These are phyloP conservation scores for Pseudomyrmex concolor DNA, from an alignment of 1,140 invertebrate genomes.

Conservation along the genomic window DNA sequence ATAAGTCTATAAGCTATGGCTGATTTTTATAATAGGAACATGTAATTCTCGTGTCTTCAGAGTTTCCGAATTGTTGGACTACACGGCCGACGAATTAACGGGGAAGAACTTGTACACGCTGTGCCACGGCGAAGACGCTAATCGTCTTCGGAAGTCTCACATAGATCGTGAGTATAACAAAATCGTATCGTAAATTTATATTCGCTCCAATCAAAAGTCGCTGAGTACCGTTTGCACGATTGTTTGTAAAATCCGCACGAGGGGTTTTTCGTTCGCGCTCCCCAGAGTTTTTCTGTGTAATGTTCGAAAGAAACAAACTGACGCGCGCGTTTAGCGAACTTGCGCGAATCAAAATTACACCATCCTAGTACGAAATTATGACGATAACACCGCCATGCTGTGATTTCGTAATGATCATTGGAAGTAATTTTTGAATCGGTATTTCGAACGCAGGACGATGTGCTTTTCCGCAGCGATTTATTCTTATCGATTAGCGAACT, in stretches of 20 bases:
- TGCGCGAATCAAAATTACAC: background rate
- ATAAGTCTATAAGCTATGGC: background rate
- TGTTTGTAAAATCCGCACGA: slow-evolving; percentile 25
- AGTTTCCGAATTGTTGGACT: slow-evolving; percentile 96
- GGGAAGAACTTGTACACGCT: slow-evolving; percentile 97
- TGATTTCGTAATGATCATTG: background rate
- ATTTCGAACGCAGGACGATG: slow-evolving; percentile 7
- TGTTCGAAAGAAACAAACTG: slow-evolving; percentile 40
- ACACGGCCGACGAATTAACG: slow-evolving; percentile 96
- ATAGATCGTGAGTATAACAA: slow-evolving; percentile 93
- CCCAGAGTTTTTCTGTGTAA: slow-evolving; percentile 50
- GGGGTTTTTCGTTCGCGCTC: background rate
- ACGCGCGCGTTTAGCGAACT: background rate
- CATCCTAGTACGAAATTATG: background rate
- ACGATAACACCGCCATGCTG: too few relatives aligned
- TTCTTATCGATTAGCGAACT: background rate
- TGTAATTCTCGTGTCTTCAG: slow-evolving; percentile 84
- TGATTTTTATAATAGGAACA: background rate
- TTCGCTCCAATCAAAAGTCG: slow-evolving; percentile 34
- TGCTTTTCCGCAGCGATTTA: slow-evolving; percentile 1
- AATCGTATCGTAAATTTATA: slow-evolving; percentile 18
- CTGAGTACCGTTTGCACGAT: slow-evolving; percentile 58
- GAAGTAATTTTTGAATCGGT: background rate
- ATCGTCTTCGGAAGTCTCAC: slow-evolving; percentile 96
- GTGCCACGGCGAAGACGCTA: slow-evolving; percentile 97